Percentiles rank a stretch among this genome's conserved stretches.
These are phyloP conservation scores for Prinia subflava DNA, from an alignment of 2,113 vertebrate genomes.

Conservation along the genomic window DNA sequence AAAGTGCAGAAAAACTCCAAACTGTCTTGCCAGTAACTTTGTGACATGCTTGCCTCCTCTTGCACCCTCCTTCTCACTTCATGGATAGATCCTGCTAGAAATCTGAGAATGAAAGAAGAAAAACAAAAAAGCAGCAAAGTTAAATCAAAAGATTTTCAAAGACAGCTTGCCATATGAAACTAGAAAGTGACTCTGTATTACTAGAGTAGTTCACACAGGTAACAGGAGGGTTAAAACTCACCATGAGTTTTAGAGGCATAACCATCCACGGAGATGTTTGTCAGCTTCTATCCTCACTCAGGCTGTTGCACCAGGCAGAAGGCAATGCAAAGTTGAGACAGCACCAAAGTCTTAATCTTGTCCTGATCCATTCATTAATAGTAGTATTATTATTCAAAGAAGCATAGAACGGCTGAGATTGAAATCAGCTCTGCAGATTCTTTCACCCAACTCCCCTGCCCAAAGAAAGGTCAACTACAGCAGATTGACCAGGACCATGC, in stretches of 20 bases:
- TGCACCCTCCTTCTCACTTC: background rate
- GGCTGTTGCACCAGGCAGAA: background rate
- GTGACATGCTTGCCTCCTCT: background rate
- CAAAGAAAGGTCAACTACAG: background rate
- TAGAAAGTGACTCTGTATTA: background rate
- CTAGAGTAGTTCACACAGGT: background rate
- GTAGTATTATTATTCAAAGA: background rate
- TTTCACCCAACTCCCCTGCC: background rate
- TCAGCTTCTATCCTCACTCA: background rate
- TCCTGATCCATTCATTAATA: background rate
- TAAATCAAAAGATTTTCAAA: background rate
- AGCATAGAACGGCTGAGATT: background rate
- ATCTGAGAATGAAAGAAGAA: background rate
- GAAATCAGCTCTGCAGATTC: background rate
- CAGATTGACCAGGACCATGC: background rate
- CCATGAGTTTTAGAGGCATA: background rate
- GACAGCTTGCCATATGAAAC: background rate
- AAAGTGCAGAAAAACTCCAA: background rate
- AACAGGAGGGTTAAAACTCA: background rate
- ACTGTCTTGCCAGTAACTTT: background rate
- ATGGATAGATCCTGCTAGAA: background rate
- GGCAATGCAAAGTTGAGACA: background rate
- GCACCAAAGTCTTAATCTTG: background rate
- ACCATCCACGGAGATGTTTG: accelerated
- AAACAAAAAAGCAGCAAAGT: background rate